Evolutionary conservation across 2,797 vertebrate species (phyloP), one percentile per base, ranked within the genome.

Genomic region (Merluccius polli): DNA sequence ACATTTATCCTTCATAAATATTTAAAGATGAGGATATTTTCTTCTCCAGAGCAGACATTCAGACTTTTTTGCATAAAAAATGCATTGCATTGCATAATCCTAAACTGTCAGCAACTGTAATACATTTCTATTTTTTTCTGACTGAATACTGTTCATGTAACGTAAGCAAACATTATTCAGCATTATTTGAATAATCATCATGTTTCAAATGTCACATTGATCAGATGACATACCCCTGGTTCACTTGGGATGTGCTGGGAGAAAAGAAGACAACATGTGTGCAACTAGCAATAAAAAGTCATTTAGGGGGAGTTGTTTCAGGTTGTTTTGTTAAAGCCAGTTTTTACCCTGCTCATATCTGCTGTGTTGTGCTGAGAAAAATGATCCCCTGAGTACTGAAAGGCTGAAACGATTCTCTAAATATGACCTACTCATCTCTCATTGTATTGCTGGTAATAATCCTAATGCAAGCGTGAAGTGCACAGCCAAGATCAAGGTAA

Each of bases 351-450:
- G 44, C 44, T 48, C 15, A 48, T 48, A 48, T 44, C 41, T 44
- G 18, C 15, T 48, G 16, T 48, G 44, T 48, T 48, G 52, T 59
- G 52, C 52, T 59, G 52, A n/a, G 52, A 59, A 10, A 48, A 59
- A n/a, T 59, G 52, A 59, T 59, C 52, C 16, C 52, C 52, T n/a
- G 18, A n/a, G 52, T 16, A 15, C 21, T 10, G 52, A 59, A 15
- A 8, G 41, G 41, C 41, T 44, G 41, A 15, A 48, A 48, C 18
- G 44, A 48, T 12, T 48, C 21, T 48, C 16, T 3, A 18, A 48
- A 59, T 59, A 59, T 24, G 52, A 59, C 9, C 52, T 8, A 59
- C 52, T 59, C 52, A 59, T 59, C 80, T 73, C 82, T 80, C 79
- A 82, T 75, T 81, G 52, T 59, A n/a, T 59, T n/a, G 52, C 52